phyloP scores from a whole-genome alignment of 2,797 vertebrate species.

The Varecia variegata region DNA sequence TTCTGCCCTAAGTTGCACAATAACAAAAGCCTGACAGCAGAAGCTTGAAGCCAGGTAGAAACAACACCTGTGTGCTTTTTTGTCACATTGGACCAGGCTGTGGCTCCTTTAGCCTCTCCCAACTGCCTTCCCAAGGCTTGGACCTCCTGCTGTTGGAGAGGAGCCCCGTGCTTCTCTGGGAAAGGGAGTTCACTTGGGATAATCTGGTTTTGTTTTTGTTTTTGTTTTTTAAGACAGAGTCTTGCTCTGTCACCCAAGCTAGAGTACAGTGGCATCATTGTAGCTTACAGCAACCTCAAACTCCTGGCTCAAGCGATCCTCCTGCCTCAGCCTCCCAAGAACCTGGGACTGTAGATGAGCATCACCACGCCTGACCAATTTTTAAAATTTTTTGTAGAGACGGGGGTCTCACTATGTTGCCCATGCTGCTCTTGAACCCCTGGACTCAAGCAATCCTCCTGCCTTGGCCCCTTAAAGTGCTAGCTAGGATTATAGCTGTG shows the following conservation, averaged over 20 bases:
- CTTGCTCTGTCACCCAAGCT: background rate
- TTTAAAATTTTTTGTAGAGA: too few relatives aligned
- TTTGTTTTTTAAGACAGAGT: background rate
- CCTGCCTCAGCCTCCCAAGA: background rate
- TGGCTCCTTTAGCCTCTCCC: background rate
- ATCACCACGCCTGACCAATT: background rate
- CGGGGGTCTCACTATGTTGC: too few relatives aligned
- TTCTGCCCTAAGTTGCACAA: background rate
- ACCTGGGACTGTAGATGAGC: background rate
- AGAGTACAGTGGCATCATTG: background rate
- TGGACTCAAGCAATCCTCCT: too few relatives aligned
- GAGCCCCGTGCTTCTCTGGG: rapidly evolving
- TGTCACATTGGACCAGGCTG: background rate
- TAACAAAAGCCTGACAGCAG: background rate
- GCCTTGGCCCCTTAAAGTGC: too few relatives aligned
- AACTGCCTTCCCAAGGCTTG: background rate
- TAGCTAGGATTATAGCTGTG: too few relatives aligned
- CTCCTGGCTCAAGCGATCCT: background rate
- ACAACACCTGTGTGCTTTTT: background rate
- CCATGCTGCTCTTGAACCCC: too few relatives aligned
- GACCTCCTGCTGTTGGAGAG: background rate
- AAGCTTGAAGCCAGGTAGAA: background rate
- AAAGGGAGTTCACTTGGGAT: background rate
- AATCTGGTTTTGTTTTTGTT: background rate
- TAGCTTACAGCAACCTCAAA: background rate